A percentile compares a stretch with the other conserved stretches of the same genome.
phyloP scores from a whole-genome alignment of 2,113 vertebrate species.

The Passer montanus region DNA sequence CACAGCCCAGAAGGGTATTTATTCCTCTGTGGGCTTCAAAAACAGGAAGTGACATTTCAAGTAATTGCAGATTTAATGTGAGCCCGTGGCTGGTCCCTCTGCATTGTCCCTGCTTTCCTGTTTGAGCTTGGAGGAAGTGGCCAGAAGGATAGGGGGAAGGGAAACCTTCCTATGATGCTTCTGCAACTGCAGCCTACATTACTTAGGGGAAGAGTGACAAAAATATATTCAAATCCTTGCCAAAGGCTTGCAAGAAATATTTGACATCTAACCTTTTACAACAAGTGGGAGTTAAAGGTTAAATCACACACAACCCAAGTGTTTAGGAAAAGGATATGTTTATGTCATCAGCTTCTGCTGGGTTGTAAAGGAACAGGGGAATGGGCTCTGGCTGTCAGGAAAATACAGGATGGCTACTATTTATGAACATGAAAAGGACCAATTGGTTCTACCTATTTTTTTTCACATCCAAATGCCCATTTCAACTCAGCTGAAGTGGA shows the following conservation, averaged over 20 bases:
- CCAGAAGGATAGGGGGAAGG: neutral
- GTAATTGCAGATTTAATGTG: conserved; percentile 68
- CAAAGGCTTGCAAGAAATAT: conserved; percentile 67
- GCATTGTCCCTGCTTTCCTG: conserved; percentile 75
- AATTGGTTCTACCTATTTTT: neutral
- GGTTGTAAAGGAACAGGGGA: neutral
- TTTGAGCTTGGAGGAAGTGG: conserved; percentile 68
- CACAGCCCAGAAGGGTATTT: neutral
- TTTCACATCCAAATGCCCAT: neutral
- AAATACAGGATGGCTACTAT: neutral
- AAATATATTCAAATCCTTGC: conserved; percentile 63
- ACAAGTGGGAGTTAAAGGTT: conserved; percentile 78
- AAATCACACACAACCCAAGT: conserved; percentile 69
- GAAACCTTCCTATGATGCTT: neutral
- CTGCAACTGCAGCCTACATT: neutral
- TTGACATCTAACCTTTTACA: conserved; percentile 78
- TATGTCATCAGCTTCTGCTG: conserved; percentile 68
- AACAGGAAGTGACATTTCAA: conserved; percentile 77
- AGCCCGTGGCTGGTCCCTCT: conserved; percentile 25
- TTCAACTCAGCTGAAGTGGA: neutral
- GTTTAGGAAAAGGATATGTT: conserved; percentile 72
- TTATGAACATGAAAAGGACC: neutral
- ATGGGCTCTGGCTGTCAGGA: neutral
- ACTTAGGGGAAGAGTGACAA: conserved; percentile 45
- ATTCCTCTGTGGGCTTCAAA: conserved; percentile 41